Evolutionary conservation across 2,113 vertebrate genomes (phyloP), one percentile per base, ranked within the genome.

Genomic region (Nannobrachium achirus): DNA sequence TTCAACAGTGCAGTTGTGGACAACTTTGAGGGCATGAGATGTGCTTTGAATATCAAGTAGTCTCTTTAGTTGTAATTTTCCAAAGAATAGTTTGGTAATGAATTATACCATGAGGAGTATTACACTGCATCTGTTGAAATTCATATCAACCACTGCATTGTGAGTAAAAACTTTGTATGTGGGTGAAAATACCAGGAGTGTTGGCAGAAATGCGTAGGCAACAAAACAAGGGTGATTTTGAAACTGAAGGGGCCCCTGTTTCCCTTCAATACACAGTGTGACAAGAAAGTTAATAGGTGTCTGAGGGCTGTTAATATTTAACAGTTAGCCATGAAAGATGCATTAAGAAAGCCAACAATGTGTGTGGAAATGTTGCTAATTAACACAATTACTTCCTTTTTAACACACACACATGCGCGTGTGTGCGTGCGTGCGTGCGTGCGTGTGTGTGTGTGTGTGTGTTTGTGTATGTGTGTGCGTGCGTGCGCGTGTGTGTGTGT

Each of bases 41-140:
- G 92, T 93, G 92, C 87, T 89, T 82, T 75, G 93, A 93, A 94
- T 94, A 92, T 76, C 89, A 94, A 94, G 73, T 90, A 89, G 84
- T 70, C 78, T 76, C 63, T 86, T 76, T 71, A 70, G 62, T 85
- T 78, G 56, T 72, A 66, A 66, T 69, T n/a, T n/a, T 77, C 70
- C 69, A 78, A 78, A 80, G 78, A 74, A 79, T 80, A 53, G 75
- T 83, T 82, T 63, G 76, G 56, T 80, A 79, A 83, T 83, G 78
- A 80, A 86, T 73, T 51, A 40, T 60, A 60, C 59, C 73, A 15
- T n/a, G 69, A 69, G 56, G 62, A 71, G 45, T 53, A 49, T 65
- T 56, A 49, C 71, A 86, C 73, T 15, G 10, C 52, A 15, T 49
- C 66, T 45, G 16, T 50, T 56, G 58, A 67, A 71, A 80, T 71